Evolutionary conservation across 2,888 invertebrate species (phyloP), one percentile per base, ranked within the genome.

Genomic region (Conus canariensis): DNA sequence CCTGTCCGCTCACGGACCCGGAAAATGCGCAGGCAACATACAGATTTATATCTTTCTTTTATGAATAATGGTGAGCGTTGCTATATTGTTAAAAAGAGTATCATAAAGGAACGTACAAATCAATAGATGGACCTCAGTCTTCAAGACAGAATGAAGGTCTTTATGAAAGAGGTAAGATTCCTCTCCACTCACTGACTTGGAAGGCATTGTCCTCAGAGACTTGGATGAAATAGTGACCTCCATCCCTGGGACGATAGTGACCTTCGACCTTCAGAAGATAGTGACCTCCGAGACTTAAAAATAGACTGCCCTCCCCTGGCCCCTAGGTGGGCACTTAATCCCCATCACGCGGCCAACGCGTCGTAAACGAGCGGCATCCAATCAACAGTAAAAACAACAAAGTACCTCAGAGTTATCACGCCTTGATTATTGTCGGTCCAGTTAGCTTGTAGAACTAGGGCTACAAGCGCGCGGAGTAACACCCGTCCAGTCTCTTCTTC

Each of bases 311-410:
- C 70, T 22, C 14, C 22, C 16, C 22, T 70, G 70, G 19, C 22
- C 22, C 70, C 19, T 70, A 19, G 70, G 12, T 64, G n/a, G n/a
- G 59, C 10, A 85, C 60, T 25, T n/a, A n/a, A 86, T 60, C 60
- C n/a, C 16, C 30, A 59, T 64, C 86, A 67, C 86, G 86, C 60
- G 4, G 19, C 25, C 19, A 8, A 7, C 8, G 6, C 19, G 30
- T 86, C 86, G n/a, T 86, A 86, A 86, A 85, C 16, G 86, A 19
- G 8, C 16, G 86, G 16, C 59, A 86, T 64, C 86, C 86, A 86
- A 86, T 86, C 86, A 86, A 86, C 86, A 86, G 86, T 86, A 67
- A 86, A 80, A 83, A 83, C 82, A 64, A 86, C 64, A 86, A 56
- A 64, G 86, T 60, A 19, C 60, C 86, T 25, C 67, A 4, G 4